Conservation (phyloP, 2,888 invertebrate species). For the Tethea ocularis region DNA sequence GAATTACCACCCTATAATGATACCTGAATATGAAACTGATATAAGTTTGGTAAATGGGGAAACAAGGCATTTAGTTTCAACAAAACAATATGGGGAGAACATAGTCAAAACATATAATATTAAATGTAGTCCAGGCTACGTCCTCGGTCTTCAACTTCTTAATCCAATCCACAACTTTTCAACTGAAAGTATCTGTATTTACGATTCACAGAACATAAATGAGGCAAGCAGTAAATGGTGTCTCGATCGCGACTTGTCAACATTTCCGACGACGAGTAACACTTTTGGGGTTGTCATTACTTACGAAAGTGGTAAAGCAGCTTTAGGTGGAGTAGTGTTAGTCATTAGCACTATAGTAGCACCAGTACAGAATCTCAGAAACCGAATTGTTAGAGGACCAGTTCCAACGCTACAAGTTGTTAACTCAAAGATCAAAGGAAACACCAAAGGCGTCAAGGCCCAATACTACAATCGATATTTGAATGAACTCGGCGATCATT, state of each 20-base stretch:
- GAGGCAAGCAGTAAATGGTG: conserved; percentile 88
- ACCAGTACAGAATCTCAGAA: conserved; percentile 88
- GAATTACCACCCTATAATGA: conserved; percentile 88
- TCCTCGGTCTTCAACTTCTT: conserved; percentile 93
- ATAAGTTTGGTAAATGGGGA: conserved; percentile 88
- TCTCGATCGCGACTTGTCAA: conserved; percentile 91
- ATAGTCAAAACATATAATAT: conserved; percentile 85
- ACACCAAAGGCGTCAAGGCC: conserved; percentile 91
- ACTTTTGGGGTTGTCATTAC: conserved; percentile 91
- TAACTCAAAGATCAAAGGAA: conserved; percentile 90
- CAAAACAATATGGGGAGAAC: conserved; percentile 84
- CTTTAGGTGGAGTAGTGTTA: conserved; percentile 92
- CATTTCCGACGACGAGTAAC: conserved; percentile 95
- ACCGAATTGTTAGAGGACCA: conserved; percentile 90
- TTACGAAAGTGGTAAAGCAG: conserved; percentile 90
- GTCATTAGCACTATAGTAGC: conserved; percentile 89
- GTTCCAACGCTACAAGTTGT: conserved; percentile 89
- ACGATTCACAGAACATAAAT: conserved; percentile 89
- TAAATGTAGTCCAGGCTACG: conserved; percentile 91
- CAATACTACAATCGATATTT: conserved; percentile 95
- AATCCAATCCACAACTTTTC: conserved; percentile 96
- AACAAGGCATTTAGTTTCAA: conserved; percentile 91
- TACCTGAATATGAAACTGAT: conserved; percentile 86
- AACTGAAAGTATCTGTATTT: conserved; percentile 91
- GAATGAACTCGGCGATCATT: conserved; percentile 93